Base-by-base conservation (phyloP, 2,888 invertebrate species). In the Adela reaumurella region DNA sequence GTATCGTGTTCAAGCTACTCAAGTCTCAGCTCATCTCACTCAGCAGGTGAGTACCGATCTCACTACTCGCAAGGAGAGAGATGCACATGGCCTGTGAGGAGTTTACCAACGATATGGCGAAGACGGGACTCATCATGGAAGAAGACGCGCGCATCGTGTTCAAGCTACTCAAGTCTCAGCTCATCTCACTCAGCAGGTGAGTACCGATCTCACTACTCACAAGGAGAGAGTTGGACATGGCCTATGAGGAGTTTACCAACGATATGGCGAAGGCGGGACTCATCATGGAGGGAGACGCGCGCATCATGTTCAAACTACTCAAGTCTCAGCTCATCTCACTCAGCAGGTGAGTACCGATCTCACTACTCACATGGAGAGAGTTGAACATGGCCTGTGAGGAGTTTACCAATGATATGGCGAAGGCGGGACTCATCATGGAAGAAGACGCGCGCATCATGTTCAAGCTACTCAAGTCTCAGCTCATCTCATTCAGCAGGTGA, bases 211-310 rank as follows among this genome's bases (percentile, higher is more conserved):
- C n/a, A n/a, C n/a, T n/a, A 95, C 97, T 56, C 97, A 98, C 73
- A 96, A 97, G 64, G 97, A 98, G 72, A 98, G 96, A 97, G 59
- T 99, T 96, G 74, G 94, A 97, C 70, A 87, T 96, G 69, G 90
- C 93, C 64, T n/a, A n/a, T n/a, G n/a, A n/a, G n/a, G n/a, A 2
- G n/a, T n/a, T n/a, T n/a, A n/a, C n/a, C n/a, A n/a, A n/a, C n/a
- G n/a, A n/a, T n/a, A n/a, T n/a, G n/a, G n/a, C n/a, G n/a, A n/a
- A n/a, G n/a, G n/a, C n/a, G n/a, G n/a, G n/a, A n/a, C n/a, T n/a
- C n/a, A n/a, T n/a, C 54, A 87, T 89, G 54, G 94, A 94, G 59
- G 94, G 93, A 63, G 94, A 95, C 65, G 87, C 88, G 0, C 85
- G 88, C 58, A 86, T 87, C 47, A 90, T 94, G 2, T 87, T 89